phyloP scores from a whole-genome alignment of 2,113 vertebrate species.

The Todiramphus saurophagus region DNA sequence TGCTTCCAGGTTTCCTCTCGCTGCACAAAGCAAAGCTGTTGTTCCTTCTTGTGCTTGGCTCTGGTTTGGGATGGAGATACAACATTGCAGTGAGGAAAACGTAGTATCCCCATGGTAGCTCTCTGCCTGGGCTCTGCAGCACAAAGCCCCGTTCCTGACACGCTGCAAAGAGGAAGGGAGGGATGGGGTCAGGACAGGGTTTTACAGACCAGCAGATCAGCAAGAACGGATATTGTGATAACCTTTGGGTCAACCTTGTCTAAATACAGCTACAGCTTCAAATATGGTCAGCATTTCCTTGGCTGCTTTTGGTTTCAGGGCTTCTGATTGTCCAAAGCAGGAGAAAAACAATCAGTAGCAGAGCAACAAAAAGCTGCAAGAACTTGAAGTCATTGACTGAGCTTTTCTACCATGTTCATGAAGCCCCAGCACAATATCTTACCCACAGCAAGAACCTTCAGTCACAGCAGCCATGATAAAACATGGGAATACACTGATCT shows the following conservation, averaged over 20 bases:
- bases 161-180: background rate
- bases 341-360: background rate
- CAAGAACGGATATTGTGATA: background rate
- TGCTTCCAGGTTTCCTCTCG: background rate
- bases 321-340: background rate
- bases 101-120: background rate
- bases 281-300: background rate
- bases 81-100: fast-evolving
- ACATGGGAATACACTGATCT: background rate
- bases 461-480: fast-evolving
- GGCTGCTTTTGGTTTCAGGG: background rate
- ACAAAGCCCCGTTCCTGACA: fast-evolving
- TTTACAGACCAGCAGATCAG: background rate
- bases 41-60: background rate
- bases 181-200: background rate
- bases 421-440: background rate
- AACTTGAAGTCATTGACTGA: background rate
- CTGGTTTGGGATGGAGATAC: background rate
- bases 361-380: background rate
- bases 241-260: background rate
- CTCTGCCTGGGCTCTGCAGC: background rate
- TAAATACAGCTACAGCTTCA: background rate
- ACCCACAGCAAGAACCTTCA: background rate
- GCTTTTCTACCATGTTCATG: background rate
- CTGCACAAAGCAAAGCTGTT: background rate